A percentile compares a stretch with the other conserved stretches of the same genome.
phyloP scores from a whole-genome alignment of 2,113 vertebrate species.

The Rallus limicola region DNA sequence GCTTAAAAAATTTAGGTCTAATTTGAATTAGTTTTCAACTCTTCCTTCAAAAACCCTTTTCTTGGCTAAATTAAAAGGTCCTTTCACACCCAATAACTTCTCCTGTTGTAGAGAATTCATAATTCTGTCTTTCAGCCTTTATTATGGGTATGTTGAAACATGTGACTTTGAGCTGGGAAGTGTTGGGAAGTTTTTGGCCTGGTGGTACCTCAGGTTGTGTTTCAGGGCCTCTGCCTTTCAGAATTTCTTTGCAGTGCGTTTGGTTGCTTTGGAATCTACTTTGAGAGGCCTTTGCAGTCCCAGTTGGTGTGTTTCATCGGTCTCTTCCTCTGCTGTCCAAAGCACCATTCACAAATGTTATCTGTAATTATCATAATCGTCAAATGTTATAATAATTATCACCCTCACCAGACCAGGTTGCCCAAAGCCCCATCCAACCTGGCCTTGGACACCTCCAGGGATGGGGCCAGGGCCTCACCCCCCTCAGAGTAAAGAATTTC shows the following conservation, averaged over 20 bases:
- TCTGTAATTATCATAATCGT: neutral
- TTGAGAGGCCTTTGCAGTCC: neutral
- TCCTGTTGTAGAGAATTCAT: neutral
- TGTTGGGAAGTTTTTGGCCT: neutral
- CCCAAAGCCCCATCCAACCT: no score
- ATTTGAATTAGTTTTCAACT: neutral
- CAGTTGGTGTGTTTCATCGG: rapidly evolving
- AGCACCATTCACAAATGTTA: neutral
- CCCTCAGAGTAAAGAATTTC: no score
- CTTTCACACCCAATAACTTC: neutral
- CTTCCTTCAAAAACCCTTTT: neutral
- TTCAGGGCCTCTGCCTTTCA: neutral
- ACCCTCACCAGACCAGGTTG: no score
- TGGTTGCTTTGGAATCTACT: neutral
- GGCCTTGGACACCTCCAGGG: no score
- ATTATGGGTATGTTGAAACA: neutral
- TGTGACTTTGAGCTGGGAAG: neutral
- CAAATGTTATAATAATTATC: no score
- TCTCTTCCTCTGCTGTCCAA: neutral
- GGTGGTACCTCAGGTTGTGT: neutral
- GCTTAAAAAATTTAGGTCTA: neutral
- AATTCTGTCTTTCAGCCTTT: neutral
- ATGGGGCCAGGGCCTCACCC: no score
- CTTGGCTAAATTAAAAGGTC: neutral
- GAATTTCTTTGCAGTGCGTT: neutral